Percentiles rank a stretch among this genome's conserved stretches.
phyloP scores from a whole-genome alignment of 2,113 vertebrate genomes.

The Ceuthmochares aereus region DNA sequence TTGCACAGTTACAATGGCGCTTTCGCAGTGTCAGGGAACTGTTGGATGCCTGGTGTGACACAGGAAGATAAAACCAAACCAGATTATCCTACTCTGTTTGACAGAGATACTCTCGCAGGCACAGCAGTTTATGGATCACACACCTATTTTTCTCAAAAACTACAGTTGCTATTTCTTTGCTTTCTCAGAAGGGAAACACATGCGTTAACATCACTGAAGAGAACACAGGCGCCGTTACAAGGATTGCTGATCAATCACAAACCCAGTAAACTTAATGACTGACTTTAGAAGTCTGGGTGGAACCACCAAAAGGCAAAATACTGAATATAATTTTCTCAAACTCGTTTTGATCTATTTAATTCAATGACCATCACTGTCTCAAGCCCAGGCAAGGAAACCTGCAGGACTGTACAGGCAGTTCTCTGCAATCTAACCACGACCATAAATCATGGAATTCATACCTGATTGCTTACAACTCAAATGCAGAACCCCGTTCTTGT shows the following conservation, averaged over 20 bases:
- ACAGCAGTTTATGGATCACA: background rate
- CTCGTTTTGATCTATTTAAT: background rate
- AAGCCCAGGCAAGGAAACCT: background rate
- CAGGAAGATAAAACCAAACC: too few species aligned
- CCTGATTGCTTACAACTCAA: background rate
- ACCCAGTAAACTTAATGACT: background rate
- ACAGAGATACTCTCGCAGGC: background rate
- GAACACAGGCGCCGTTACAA: background rate
- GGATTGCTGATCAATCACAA: background rate
- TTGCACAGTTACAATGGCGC: background rate
- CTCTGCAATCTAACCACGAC: background rate
- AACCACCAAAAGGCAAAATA: background rate
- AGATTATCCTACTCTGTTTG: background rate
- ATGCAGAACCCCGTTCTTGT: background rate
- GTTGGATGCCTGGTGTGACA: background rate
- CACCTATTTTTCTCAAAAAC: background rate
- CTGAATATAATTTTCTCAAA: background rate
- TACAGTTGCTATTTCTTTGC: background rate
- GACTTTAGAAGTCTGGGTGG: background rate
- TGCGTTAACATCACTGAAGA: accelerated
- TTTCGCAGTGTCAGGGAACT: background rate
- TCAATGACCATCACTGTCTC: background rate
- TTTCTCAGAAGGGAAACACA: background rate
- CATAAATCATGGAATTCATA: background rate
- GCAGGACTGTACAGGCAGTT: background rate